Evolutionary conservation across 2,113 vertebrate genomes (phyloP).

Genomic region (Jacana jacana): DNA sequence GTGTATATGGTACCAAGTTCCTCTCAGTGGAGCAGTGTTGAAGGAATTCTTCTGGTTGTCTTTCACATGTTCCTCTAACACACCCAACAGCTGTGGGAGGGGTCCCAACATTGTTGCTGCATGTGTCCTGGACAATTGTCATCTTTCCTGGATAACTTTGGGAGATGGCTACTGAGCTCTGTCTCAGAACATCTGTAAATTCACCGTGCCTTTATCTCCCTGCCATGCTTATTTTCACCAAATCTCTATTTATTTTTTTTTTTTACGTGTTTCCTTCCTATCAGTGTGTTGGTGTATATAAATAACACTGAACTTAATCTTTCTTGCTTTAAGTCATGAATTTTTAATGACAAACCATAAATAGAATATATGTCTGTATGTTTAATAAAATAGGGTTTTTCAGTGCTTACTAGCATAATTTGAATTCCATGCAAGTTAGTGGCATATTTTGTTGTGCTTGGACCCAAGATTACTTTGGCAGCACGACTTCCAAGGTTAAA

Average conservation of each 20-base stretch:
- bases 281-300: background rate
- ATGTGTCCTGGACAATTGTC: accelerated
- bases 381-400: background rate
- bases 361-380: background rate
- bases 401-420: background rate
- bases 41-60: background rate
- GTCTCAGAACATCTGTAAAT: background rate
- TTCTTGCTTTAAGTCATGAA: background rate
- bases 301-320: background rate
- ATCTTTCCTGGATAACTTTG: background rate
- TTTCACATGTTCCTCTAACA: background rate
- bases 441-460: background rate
- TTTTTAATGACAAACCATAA: background rate
- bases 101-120: background rate
- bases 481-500: background rate
- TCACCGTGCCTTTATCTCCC: background rate
- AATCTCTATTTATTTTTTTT: accelerated
- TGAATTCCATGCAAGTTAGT: background rate
- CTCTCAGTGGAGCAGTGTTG: background rate
- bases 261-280: background rate
- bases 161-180: background rate
- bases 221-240: background rate
- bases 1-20: background rate
- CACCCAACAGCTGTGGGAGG: background rate
- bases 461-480: background rate